Conservation (phyloP, 2,888 invertebrate species). For the Cyaniris semiargus region DNA sequence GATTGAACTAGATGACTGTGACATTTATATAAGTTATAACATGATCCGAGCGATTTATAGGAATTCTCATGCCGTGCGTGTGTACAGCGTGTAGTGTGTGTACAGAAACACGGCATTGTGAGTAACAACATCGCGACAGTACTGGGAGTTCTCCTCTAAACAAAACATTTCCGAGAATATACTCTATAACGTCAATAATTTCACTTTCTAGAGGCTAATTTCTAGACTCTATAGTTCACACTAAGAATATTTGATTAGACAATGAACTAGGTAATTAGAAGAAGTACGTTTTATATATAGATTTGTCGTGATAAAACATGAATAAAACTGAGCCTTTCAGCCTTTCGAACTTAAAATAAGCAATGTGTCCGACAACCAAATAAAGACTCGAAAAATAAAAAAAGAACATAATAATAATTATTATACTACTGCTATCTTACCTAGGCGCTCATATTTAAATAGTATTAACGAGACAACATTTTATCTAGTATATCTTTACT, state of each 20-base stretch:
- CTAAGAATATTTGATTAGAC: too few species aligned
- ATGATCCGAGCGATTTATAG: conserved; percentile 24
- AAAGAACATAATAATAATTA: too few species aligned
- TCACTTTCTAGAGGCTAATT: not conserved
- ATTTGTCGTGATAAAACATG: too few species aligned
- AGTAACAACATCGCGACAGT: conserved; percentile 42
- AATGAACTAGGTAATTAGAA: too few species aligned
- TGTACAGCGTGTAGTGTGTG: conserved; percentile 21
- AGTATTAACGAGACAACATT: not conserved
- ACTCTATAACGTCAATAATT: not conserved
- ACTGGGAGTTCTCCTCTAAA: conserved; percentile 49
- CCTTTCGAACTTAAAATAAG: too few species aligned
- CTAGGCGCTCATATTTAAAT: not conserved
- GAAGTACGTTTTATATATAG: too few species aligned
- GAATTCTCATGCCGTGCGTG: conserved; percentile 24
- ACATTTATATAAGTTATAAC: not conserved
- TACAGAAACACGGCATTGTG: conserved; percentile 42
- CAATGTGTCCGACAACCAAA: too few species aligned
- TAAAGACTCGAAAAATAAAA: too few species aligned
- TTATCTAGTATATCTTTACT: not conserved
- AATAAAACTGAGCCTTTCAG: too few species aligned
- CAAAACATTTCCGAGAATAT: conserved; percentile 50
- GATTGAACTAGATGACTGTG: too few species aligned
- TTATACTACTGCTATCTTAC: too few species aligned
- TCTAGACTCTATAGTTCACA: too few species aligned